These are phyloP conservation scores for Hippolais icterina DNA, from an alignment of 2,113 vertebrate species.

Conservation along the genomic window DNA sequence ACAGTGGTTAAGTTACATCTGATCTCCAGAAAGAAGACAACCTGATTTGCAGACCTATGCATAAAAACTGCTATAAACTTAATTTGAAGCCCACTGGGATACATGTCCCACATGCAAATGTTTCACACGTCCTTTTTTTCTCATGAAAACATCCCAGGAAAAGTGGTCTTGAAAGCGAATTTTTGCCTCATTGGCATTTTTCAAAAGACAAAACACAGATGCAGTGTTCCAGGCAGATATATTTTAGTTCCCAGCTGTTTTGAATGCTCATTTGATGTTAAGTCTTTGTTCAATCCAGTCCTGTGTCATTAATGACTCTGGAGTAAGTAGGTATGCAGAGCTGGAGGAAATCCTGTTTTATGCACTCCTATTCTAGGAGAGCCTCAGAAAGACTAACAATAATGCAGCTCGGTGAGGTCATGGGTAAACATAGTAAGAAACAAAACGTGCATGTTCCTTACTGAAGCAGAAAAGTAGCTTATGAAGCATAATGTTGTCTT, in stretches of 20 bases:
- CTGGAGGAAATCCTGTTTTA: constrained; percentile 66
- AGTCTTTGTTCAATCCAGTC: constrained; percentile 39
- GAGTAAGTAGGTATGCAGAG: constrained; percentile 52
- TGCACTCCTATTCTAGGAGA: constrained; percentile 16
- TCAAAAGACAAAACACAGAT: constrained; percentile 9
- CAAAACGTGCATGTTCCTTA: neutral
- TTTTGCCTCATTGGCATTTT: neutral
- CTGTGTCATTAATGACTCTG: constrained; percentile 36
- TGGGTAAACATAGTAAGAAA: constrained; percentile 41
- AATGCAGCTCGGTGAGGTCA: constrained; percentile 41
- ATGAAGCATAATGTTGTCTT: constrained; percentile 14
- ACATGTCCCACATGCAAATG: neutral
- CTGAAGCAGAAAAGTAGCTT: constrained; percentile 53
- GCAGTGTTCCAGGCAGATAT: constrained; percentile 15
- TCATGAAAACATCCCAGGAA: neutral
- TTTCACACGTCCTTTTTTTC: neutral
- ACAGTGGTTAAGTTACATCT: neutral
- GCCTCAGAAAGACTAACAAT: constrained; percentile 40
- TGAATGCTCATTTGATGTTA: constrained; percentile 44
- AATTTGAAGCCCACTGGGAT: neutral
- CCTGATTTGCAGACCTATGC: neutral
- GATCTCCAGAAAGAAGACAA: neutral
- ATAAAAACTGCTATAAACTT: neutral
- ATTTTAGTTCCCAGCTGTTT: constrained; percentile 21
- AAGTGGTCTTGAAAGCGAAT: neutral